These are phyloP conservation scores for Chelon auratus DNA, from an alignment of 2,797 vertebrate genomes.

Conservation along the genomic window DNA sequence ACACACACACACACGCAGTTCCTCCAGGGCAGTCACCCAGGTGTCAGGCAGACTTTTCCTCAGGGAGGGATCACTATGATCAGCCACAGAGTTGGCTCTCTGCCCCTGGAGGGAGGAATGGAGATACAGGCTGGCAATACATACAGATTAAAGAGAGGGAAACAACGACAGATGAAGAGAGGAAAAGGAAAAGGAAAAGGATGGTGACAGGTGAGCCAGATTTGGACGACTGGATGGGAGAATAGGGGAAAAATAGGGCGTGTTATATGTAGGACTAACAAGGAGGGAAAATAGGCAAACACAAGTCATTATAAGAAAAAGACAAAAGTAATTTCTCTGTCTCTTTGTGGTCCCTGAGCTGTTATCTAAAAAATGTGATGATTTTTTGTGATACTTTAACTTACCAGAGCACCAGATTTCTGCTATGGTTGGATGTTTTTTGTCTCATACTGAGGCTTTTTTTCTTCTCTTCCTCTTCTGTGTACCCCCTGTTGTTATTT, in stretches of 20 bases:
- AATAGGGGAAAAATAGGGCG: neutral
- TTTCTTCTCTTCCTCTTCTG: neutral
- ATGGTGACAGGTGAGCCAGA: conserved; percentile 23
- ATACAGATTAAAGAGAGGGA: conserved; percentile 61
- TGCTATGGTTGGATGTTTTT: conserved; percentile 1
- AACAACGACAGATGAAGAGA: conserved; percentile 49
- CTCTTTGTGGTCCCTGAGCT: conserved; percentile 10
- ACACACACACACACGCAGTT: conserved; percentile 21
- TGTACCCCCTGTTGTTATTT: conserved; percentile 20
- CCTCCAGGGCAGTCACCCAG: conserved; percentile 68
- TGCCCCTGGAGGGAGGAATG: conserved; percentile 57
- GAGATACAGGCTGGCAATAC: conserved; percentile 65
- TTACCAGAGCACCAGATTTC: conserved; percentile 21
- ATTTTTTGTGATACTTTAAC: conserved; percentile 9
- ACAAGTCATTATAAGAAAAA: conserved; percentile 12
- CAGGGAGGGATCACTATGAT: conserved; percentile 73
- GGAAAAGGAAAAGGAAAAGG: conserved; percentile 1
- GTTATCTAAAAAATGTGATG: conserved; percentile 18
- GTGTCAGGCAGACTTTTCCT: conserved; percentile 68
- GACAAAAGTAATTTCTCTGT: neutral
- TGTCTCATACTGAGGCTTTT: neutral
- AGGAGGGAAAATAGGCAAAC: neutral
- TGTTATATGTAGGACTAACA: neutral
- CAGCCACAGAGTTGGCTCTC: conserved; percentile 65
- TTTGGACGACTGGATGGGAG: conserved; percentile 11